These are phyloP conservation scores for Cyclura pinguis DNA, from an alignment of 2,797 vertebrate genomes.

Conservation along the genomic window DNA sequence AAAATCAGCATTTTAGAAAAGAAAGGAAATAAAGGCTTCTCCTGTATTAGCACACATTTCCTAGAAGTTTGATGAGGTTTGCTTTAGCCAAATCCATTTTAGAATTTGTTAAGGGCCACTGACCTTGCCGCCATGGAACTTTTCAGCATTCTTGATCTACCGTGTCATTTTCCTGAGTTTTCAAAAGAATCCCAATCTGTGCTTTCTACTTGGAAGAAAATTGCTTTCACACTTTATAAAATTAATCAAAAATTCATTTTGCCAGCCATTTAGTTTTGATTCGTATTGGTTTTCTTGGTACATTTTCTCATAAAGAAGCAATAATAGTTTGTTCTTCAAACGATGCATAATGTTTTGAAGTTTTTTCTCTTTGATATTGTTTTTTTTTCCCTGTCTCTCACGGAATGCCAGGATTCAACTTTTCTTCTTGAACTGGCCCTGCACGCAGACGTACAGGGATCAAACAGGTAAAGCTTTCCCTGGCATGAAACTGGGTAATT, in stretches of 20 bases:
- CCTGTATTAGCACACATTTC: constrained; percentile 24
- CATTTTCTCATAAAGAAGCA: constrained; percentile 60
- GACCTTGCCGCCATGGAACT: constrained; percentile 46
- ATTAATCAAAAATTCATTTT: constrained; percentile 48
- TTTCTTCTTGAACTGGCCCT: background rate
- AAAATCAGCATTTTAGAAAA: background rate
- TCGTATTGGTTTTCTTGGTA: constrained; percentile 59
- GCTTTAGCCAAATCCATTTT: constrained; percentile 56
- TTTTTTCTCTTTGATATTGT: constrained; percentile 68
- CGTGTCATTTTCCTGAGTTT: background rate
- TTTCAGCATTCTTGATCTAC: constrained; percentile 12
- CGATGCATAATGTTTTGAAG: constrained; percentile 61
- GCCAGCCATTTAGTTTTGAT: constrained; percentile 58
- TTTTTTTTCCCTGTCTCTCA: background rate
- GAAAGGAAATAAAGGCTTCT: background rate
- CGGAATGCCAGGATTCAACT: too few relatives aligned
- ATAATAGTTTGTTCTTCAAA: constrained; percentile 71
- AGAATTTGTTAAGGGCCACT: constrained; percentile 59
- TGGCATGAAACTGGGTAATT: background rate
- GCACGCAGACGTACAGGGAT: background rate
- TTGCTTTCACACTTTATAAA: constrained; percentile 46
- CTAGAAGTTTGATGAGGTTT: constrained; percentile 36
- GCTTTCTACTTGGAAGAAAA: constrained; percentile 42
- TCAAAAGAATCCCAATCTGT: constrained; percentile 22
- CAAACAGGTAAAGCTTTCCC: background rate